These are phyloP conservation scores for Geococcyx californianus DNA, from an alignment of 2,113 vertebrate species.

Conservation along the genomic window DNA sequence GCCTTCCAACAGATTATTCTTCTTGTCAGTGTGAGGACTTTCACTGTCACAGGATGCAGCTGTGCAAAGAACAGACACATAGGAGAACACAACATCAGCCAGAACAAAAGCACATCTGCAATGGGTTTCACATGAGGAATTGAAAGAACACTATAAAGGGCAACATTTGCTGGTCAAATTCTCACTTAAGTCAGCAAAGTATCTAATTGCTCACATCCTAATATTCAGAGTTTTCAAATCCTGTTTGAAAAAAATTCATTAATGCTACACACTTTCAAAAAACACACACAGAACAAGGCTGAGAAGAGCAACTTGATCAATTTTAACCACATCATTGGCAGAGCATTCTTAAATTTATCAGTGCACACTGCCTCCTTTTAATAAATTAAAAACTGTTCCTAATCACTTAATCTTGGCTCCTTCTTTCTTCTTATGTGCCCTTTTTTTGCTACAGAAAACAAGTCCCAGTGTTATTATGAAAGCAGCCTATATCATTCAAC, in stretches of 20 bases:
- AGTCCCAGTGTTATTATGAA: not conserved
- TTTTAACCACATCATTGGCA: not conserved
- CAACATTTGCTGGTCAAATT: not conserved
- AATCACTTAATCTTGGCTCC: no score
- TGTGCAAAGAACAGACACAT: conserved; percentile 34
- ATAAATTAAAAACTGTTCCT: not conserved
- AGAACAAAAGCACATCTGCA: not conserved
- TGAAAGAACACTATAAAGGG: not conserved
- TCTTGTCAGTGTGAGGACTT: conserved; percentile 69
- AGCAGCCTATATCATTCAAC: not conserved
- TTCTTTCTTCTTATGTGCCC: not conserved
- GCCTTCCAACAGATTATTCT: conserved; percentile 60
- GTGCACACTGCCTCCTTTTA: not conserved
- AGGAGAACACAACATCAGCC: not conserved
- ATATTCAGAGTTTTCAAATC: not conserved
- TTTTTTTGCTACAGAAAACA: not conserved
- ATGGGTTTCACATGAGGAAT: not conserved
- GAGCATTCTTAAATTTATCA: not conserved
- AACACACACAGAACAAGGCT: not conserved
- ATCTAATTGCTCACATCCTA: not conserved
- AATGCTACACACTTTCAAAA: not conserved
- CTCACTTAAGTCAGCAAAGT: not conserved
- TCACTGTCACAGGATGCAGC: conserved; percentile 71
- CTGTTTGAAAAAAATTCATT: not conserved
- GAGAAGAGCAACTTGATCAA: not conserved